Conservation (phyloP, 2,797 vertebrate genomes). For the Betta splendens region DNA sequence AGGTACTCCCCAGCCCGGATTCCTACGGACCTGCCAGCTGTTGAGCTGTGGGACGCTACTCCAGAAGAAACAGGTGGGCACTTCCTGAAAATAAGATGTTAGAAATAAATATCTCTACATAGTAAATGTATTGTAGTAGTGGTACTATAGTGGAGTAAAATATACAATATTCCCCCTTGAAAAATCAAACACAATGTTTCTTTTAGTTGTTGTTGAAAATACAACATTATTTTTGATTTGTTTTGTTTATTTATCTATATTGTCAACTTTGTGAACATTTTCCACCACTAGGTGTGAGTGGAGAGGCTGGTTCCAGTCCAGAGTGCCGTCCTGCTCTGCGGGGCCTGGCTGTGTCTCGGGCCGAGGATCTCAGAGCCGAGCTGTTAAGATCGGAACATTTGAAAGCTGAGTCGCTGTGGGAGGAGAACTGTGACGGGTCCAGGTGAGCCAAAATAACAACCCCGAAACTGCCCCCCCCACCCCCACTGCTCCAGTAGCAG, state of each 20-base stretch:
- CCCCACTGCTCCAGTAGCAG: too few species aligned
- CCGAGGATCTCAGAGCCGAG: constrained; percentile 81
- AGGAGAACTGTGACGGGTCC: constrained; percentile 71
- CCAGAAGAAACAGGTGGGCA: constrained; percentile 73
- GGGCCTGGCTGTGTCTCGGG: constrained; percentile 62
- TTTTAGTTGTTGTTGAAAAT: too few species aligned
- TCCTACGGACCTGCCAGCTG: constrained; percentile 65
- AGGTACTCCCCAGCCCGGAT: constrained; percentile 74
- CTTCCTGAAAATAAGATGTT: background rate
- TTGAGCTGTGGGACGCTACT: constrained; percentile 72
- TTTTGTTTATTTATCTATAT: background rate
- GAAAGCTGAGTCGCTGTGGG: constrained; percentile 80
- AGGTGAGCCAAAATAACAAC: constrained; percentile 66
- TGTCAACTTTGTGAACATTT: background rate
- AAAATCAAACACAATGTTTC: background rate
- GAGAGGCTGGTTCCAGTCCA: constrained; percentile 53
- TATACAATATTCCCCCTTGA: background rate
- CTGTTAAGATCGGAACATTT: constrained; percentile 80
- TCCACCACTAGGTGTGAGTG: constrained; percentile 57
- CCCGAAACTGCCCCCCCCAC: too few species aligned
- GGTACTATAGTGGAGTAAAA: background rate
- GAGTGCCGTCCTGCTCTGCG: constrained; percentile 67
- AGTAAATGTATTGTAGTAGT: background rate
- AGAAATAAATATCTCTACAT: too few species aligned
- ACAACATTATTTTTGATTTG: too few species aligned